Conservation (phyloP, 1,140 invertebrate species). For the Colletes latitarsis region DNA sequence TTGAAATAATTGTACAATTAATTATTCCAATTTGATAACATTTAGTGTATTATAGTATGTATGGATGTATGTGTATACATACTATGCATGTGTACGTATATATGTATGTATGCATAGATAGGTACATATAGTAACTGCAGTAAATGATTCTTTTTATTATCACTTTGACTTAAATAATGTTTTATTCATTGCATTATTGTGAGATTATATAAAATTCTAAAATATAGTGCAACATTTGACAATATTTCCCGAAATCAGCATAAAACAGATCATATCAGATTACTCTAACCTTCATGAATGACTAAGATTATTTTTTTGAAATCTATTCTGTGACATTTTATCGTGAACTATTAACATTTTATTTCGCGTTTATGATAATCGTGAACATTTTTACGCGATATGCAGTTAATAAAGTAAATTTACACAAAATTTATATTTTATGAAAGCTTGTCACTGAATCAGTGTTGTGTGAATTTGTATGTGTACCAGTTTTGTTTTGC, state of each 20-base stretch:
- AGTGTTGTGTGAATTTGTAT: neutral
- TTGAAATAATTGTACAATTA: neutral
- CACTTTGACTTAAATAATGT: slow-evolving; percentile 1
- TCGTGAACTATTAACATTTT: neutral
- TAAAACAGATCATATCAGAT: neutral
- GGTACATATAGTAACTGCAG: neutral
- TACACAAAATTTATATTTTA: neutral
- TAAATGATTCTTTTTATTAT: neutral
- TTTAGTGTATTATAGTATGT: slow-evolving; percentile 3
- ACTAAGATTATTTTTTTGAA: neutral
- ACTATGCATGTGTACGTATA: neutral
- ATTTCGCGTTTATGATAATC: neutral
- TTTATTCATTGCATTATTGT: neutral
- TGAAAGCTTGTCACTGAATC: neutral
- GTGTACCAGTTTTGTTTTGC: neutral
- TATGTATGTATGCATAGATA: neutral
- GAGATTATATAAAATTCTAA: neutral
- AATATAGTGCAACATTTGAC: neutral
- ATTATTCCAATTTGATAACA: neutral
- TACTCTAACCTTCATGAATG: slow-evolving; percentile 16
- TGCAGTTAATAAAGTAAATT: neutral
- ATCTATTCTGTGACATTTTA: neutral
- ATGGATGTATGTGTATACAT: neutral
- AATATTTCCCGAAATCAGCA: neutral
- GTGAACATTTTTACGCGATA: neutral